These are phyloP conservation scores for Silurus meridionalis DNA, from an alignment of 2,113 vertebrate genomes.

Conservation along the genomic window DNA sequence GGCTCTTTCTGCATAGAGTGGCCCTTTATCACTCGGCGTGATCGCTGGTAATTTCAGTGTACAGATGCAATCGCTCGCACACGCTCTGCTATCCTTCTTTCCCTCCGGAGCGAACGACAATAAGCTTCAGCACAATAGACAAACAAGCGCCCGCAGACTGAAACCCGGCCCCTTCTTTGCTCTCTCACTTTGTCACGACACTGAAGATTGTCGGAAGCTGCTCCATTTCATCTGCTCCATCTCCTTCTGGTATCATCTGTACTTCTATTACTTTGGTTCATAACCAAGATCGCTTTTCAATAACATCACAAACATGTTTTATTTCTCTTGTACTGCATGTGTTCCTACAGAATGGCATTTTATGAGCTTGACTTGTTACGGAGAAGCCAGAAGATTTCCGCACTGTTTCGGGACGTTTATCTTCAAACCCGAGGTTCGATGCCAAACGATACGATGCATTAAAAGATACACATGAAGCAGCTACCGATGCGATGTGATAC, in stretches of 20 bases:
- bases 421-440: no score
- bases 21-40: constrained; percentile 68
- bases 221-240: neutral
- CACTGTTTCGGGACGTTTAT: no score
- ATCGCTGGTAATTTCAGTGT: constrained; percentile 79
- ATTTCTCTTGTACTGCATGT: neutral
- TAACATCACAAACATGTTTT: neutral
- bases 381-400: neutral
- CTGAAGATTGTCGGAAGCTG: neutral
- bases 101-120: constrained; percentile 77
- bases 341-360: neutral
- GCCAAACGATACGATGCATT: neutral
- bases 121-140: constrained; percentile 73
- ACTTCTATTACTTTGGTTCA: neutral
- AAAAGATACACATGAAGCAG: neutral
- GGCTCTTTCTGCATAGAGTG: constrained; percentile 49
- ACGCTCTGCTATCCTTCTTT: constrained; percentile 57
- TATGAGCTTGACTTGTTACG: neutral
- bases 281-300: neutral
- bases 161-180: constrained; percentile 34
- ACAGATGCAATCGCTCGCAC: constrained; percentile 74
- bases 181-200: neutral
- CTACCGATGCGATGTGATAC: no score
- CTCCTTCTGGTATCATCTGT: neutral
- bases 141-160: constrained; percentile 69